A percentile compares a stretch with the other conserved stretches of the same genome.
phyloP scores from a whole-genome alignment of 2,797 vertebrate species.

The Arnoldichthys spilopterus region DNA sequence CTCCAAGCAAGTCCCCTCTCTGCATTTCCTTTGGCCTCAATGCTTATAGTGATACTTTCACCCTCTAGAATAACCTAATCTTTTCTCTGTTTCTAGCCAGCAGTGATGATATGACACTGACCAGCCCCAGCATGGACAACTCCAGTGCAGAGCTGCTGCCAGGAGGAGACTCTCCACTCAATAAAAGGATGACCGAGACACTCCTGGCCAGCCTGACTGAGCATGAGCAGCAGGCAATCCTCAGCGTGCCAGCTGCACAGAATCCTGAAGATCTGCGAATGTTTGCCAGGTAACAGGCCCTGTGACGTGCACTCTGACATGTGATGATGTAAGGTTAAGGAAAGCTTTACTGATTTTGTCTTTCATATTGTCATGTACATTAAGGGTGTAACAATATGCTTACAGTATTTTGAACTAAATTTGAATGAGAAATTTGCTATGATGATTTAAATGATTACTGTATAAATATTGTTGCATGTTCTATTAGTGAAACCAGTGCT shows the following conservation, averaged over 20 bases:
- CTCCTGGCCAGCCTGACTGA: constrained; percentile 92
- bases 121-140: constrained; percentile 98
- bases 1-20: constrained; percentile 84
- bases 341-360: not conserved
- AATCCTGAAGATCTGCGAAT: constrained; percentile 95
- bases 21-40: not conserved
- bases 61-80: constrained; percentile 67
- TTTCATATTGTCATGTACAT: not conserved
- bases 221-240: constrained; percentile 90
- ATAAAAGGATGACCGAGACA: constrained; percentile 94
- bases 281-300: constrained; percentile 78
- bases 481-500: no score
- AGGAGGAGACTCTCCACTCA: constrained; percentile 92
- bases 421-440: no score
- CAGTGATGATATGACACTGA: constrained; percentile 98
- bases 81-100: constrained; percentile 81
- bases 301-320: not conserved
- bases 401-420: no score
- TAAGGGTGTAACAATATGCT: no score
- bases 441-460: no score
- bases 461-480: no score
- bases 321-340: not conserved
- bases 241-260: constrained; percentile 91
- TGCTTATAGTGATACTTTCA: not conserved
- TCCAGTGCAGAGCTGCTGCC: constrained; percentile 94